Evolutionary conservation across 2,113 vertebrate genomes (phyloP), one percentile per base, ranked within the genome.

Genomic region (Microtus oregoni): DNA sequence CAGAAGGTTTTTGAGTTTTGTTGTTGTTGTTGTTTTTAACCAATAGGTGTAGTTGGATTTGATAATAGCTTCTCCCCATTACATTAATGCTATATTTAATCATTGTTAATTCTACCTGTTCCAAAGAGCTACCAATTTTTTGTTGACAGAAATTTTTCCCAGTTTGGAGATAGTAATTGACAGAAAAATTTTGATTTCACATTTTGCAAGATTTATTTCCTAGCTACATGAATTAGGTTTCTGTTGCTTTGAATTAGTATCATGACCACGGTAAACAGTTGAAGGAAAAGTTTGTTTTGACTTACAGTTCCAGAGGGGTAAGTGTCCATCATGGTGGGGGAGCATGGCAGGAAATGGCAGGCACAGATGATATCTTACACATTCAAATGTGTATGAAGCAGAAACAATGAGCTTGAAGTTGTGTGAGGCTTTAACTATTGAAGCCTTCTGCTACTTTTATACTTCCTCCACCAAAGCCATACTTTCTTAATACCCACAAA

Each of bases 181-280:
- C 15, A 85, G 14, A 83, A 83, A n/a, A 95, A 38, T 83, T 19
- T 78, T 77, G 11, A 38, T 87, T 83, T 89, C 44, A 94, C 73
- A 63, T 94, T 87, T 89, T 65, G 22, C 7, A 77, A 94, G 30
- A 44, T n/a, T 81, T 92, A 24, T 28, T 77, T 91, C 52, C 15
- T n/a, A n/a, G 35, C 68, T 72, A 17, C 19, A 72, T n/a, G 32
- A 72, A 15, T 72, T 72, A 72, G 68, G 68, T 72, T 72, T 72
- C 68, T 72, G 7, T n/a, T n/a, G 68, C 68, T 20, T n/a, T 72
- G 68, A 72, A n/a, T 20, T n/a, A 72, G 68, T 72, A 72, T n/a
- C 68, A 72, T 3, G 35, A n/a, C 68, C 6, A 9, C n/a, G 68
- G 32, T 17, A 28, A n/a, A 35, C 19, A 72, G 68, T 17, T n/a